Percentiles rank a stretch among this genome's conserved stretches.
phyloP scores from a whole-genome alignment of 2,888 invertebrate species.

The Nipponacmea schrenckii region DNA sequence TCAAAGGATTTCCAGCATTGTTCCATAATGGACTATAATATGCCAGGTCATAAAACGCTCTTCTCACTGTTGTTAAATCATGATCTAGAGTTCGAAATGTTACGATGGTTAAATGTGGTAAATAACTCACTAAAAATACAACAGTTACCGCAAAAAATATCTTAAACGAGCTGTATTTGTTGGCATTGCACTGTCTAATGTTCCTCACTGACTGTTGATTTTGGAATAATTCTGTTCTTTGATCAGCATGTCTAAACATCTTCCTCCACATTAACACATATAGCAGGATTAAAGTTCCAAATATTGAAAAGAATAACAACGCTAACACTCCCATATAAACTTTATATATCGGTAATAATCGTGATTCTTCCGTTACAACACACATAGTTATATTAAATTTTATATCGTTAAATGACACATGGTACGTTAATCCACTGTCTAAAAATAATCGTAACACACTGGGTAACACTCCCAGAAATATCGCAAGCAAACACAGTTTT shows the following conservation, averaged over 20 bases:
- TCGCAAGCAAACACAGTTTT: constrained; percentile 9
- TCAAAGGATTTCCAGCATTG: constrained; percentile 15
- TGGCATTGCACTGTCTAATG: constrained; percentile 4
- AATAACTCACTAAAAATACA: constrained; percentile 20
- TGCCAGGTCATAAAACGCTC: constrained; percentile 14
- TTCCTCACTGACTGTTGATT: background rate
- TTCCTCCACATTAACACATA: constrained; percentile 17
- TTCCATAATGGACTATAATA: constrained; percentile 12
- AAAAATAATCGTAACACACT: constrained; percentile 11
- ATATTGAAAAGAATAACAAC: constrained; percentile 7
- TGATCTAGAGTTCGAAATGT: constrained; percentile 9
- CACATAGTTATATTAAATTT: constrained; percentile 18
- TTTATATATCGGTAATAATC: background rate
- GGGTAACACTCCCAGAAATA: constrained; percentile 1
- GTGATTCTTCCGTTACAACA: constrained; percentile 11
- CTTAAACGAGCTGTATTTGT: constrained; percentile 14
- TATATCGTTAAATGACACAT: constrained; percentile 2
- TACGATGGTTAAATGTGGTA: constrained; percentile 16
- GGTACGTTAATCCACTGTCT: background rate
- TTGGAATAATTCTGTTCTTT: constrained; percentile 5
- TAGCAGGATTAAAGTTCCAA: constrained; percentile 5
- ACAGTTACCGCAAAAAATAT: constrained; percentile 20
- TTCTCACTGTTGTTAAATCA: constrained; percentile 1
- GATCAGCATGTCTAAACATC: background rate
- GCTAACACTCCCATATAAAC: constrained; percentile 8